Percentiles rank a stretch among this genome's conserved stretches.
These are phyloP conservation scores for Cyanoramphus novaezelandiae DNA, from an alignment of 2,113 vertebrate species.

Conservation along the genomic window DNA sequence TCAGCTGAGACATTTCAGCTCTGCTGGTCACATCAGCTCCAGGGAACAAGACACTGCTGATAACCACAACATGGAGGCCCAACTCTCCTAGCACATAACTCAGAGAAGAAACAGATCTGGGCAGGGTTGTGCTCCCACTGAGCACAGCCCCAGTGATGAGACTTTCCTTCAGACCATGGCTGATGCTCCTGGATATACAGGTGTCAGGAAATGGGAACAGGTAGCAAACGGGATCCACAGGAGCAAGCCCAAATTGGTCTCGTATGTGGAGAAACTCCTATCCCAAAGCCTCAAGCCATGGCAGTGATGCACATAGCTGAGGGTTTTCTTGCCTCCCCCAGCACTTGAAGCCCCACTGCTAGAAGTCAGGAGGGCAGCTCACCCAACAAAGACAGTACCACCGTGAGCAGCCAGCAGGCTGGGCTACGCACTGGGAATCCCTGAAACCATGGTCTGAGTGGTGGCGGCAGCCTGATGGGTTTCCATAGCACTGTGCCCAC, in stretches of 20 bases:
- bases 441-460: background rate
- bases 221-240: background rate
- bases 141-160: background rate
- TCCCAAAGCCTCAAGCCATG: background rate
- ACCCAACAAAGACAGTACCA: background rate
- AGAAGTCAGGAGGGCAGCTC: background rate
- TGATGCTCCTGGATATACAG: background rate
- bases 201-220: background rate
- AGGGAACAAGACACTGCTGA: background rate
- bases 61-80: background rate
- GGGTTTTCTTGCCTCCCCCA: background rate
- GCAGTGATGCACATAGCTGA: background rate
- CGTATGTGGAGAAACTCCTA: background rate
- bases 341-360: background rate
- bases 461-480: background rate
- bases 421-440: background rate
- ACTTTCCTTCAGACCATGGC: background rate
- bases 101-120: background rate
- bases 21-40: background rate
- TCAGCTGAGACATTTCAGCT: slow-evolving; percentile 12
- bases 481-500: background rate
- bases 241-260: background rate
- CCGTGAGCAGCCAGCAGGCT: background rate
- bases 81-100: background rate
- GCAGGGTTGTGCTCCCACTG: background rate